Conservation (phyloP, 2,113 vertebrate species). For the Guaruba guarouba region DNA sequence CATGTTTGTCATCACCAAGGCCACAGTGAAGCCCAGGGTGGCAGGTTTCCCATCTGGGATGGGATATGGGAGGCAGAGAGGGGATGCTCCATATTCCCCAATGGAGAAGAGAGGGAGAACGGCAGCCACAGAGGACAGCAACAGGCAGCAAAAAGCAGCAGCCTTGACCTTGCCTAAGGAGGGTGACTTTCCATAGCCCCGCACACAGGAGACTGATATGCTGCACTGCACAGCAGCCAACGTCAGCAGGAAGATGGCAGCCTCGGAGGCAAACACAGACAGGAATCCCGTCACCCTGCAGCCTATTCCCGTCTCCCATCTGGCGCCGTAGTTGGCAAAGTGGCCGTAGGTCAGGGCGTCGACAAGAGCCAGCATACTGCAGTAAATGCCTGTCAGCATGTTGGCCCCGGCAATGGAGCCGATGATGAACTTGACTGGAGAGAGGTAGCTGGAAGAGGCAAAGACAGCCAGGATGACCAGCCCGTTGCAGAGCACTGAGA, state of each 20-base stretch:
- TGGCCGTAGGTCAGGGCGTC: conserved; percentile 87
- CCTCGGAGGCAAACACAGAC: conserved; percentile 87
- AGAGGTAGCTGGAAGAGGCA: conserved; percentile 79
- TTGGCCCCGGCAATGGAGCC: conserved; percentile 89
- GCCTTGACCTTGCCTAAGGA: conserved; percentile 79
- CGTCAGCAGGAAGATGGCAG: conserved; percentile 86
- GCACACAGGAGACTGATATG: conserved; percentile 80
- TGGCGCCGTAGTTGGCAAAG: conserved; percentile 83
- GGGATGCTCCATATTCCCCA: conserved; percentile 89
- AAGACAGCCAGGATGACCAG: conserved; percentile 86
- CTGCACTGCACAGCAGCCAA: conserved; percentile 89
- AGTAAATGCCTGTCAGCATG: conserved; percentile 84
- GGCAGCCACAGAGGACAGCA: conserved; percentile 79
- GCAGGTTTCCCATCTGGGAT: conserved; percentile 77
- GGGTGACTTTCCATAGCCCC: conserved; percentile 79
- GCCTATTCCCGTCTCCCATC: conserved; percentile 86
- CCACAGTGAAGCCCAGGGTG: conserved; percentile 78
- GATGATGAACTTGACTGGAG: conserved; percentile 87
- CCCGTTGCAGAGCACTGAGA: conserved; percentile 85
- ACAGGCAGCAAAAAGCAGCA: conserved; percentile 82
- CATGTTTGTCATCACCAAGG: conserved; percentile 86
- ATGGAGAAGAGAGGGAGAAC: conserved; percentile 83
- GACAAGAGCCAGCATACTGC: conserved; percentile 83
- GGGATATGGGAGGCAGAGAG: conserved; percentile 89
- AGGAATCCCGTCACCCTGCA: conserved; percentile 90